These are phyloP conservation scores for Limnephilus lunatus DNA, from an alignment of 2,888 invertebrate genomes.

Conservation along the genomic window DNA sequence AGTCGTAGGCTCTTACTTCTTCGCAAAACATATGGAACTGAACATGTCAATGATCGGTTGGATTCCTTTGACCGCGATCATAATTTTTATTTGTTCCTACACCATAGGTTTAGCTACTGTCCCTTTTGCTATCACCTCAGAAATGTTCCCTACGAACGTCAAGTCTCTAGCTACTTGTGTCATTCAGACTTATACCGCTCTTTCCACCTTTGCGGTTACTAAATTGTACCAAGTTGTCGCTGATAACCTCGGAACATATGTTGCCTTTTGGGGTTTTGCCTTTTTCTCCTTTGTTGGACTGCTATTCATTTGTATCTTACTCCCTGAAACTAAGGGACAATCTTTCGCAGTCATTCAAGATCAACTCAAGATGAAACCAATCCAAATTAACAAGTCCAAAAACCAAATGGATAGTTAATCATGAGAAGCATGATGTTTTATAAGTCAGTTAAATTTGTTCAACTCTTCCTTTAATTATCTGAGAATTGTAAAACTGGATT, in stretches of 20 bases:
- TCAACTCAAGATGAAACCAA: conserved; percentile 70
- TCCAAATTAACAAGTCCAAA: conserved; percentile 18
- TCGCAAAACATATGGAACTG: conserved; percentile 74
- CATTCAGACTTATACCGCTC: conserved; percentile 79
- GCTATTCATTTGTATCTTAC: conserved; percentile 74
- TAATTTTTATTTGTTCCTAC: conserved; percentile 80
- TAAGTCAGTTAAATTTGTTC: not conserved
- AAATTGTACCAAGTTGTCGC: conserved; percentile 78
- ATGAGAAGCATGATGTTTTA: not conserved
- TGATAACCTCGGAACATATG: conserved; percentile 75
- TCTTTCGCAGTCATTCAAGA: conserved; percentile 79
- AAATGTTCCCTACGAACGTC: conserved; percentile 81
- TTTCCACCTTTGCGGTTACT: conserved; percentile 79
- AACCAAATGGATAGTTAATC: conserved; percentile 19
- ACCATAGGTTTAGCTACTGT: conserved; percentile 81
- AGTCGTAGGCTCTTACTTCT: conserved; percentile 78
- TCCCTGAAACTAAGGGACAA: conserved; percentile 81
- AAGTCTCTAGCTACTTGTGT: conserved; percentile 82
- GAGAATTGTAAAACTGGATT: not conserved
- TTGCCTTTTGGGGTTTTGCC: conserved; percentile 78
- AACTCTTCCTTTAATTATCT: not conserved
- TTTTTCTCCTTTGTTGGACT: conserved; percentile 75
- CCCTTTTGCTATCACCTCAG: conserved; percentile 81
- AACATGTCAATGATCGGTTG: conserved; percentile 75
- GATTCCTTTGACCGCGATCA: conserved; percentile 79